Evolutionary conservation across 2,113 vertebrate genomes (phyloP).

Genomic region (Paradoxurus hermaphroditus): DNA sequence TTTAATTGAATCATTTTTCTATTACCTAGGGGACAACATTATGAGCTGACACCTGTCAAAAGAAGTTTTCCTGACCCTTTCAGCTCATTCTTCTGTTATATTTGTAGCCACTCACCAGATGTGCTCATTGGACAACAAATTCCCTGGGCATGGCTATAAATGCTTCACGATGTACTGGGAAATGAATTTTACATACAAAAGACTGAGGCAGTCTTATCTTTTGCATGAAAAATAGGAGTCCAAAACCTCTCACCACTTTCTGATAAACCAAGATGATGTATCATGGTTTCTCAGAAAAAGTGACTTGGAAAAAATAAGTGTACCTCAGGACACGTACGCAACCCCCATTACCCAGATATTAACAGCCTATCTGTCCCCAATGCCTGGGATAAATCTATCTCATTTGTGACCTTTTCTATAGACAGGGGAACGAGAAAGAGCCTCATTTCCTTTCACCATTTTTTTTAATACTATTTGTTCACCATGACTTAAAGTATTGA

Average conservation of each 20-base stretch:
- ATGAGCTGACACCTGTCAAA: neutral
- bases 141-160: neutral
- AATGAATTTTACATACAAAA: slow-evolving; percentile 57
- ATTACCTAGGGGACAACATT: neutral
- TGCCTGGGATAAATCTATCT: slow-evolving; percentile 66
- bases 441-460: slow-evolving; percentile 65
- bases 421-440: slow-evolving; percentile 48
- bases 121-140: neutral
- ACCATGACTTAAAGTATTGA: slow-evolving; percentile 23
- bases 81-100: slow-evolving; percentile 18
- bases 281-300: slow-evolving; percentile 55
- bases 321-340: slow-evolving; percentile 50
- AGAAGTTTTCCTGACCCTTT: slow-evolving; percentile 41
- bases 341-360: slow-evolving; percentile 50
- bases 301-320: slow-evolving; percentile 72
- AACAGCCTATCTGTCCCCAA: slow-evolving; percentile 52
- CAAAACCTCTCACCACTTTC: slow-evolving; percentile 31
- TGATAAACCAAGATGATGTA: slow-evolving; percentile 61
- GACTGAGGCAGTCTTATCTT: slow-evolving; percentile 16
- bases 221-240: slow-evolving; percentile 55
- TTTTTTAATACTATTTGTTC: slow-evolving; percentile 56
- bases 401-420: slow-evolving; percentile 65
- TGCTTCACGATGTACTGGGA: neutral
- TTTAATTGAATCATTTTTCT: slow-evolving; percentile 34
- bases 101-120: neutral